These are phyloP conservation scores for Acinonyx jubatus DNA, from an alignment of 2,113 vertebrate genomes.

Conservation along the genomic window DNA sequence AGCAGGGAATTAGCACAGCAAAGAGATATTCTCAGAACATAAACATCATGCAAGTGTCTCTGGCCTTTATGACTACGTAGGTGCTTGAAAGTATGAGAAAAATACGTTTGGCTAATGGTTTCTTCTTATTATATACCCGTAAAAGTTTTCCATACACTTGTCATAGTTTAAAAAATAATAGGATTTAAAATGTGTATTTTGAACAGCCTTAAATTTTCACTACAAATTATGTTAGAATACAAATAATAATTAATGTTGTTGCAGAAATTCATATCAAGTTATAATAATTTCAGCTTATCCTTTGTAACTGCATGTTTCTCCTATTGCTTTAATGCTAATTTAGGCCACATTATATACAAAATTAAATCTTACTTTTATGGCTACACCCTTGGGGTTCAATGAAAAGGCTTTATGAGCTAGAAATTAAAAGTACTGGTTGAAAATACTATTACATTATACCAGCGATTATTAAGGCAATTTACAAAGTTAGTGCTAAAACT, in stretches of 20 bases:
- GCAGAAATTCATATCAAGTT: conserved; percentile 85
- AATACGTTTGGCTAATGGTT: not conserved
- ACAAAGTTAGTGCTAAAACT: conserved; percentile 90
- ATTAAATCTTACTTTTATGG: conserved; percentile 92
- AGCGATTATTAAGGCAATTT: conserved; percentile 92
- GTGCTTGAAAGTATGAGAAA: not conserved
- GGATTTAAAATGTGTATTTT: conserved; percentile 76
- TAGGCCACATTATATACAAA: conserved; percentile 91
- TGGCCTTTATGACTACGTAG: not conserved
- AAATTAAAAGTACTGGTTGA: conserved; percentile 92
- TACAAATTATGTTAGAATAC: conserved; percentile 83
- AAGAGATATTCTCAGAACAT: not conserved
- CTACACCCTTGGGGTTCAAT: conserved; percentile 91
- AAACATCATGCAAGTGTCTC: not conserved
- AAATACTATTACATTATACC: conserved; percentile 91
- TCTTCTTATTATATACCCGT: not conserved
- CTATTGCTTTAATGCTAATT: conserved; percentile 91
- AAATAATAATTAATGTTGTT: conserved; percentile 89
- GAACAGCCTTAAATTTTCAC: conserved; percentile 80
- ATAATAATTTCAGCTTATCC: conserved; percentile 88
- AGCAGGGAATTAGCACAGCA: not conserved
- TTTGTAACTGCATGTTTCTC: conserved; percentile 85
- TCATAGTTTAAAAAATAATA: conserved; percentile 65
- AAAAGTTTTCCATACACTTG: conserved; percentile 31
- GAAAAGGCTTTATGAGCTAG: conserved; percentile 91